Evolutionary conservation across 2,113 vertebrate species (phyloP), one percentile per base, ranked within the genome.

Genomic region (Dipodomys merriami): DNA sequence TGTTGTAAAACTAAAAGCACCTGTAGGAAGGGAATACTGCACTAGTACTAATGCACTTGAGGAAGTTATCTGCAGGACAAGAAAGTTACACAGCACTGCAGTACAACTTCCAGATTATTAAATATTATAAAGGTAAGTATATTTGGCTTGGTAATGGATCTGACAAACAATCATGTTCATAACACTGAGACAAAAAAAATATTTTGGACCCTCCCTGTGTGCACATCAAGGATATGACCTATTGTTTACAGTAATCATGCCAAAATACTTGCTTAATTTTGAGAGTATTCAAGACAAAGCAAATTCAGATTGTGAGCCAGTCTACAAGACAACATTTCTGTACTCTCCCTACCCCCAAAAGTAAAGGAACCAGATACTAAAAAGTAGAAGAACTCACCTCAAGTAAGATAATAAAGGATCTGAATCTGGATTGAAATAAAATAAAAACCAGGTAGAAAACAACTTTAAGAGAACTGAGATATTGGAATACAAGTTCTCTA

Each of bases 21-120:
- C 22, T 74, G 33, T 84, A 62, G 44, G 12, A 94, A 22, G 1
- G 62, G 2, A 11, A n/a, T 33, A 27, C 57, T 19, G 12, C 1
- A 0, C 6, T 60, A 44, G 64, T 72, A 4, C 8, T 1, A 23
- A 4, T 62, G 19, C 2, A 78, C 0, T 23, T 9, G 22, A 78
- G 18, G 4, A 65, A 22, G 6, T 4, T 82, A 1, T 5, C 33
- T 5, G 11, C 6, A 53, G 16, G 57, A 13, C 62, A n/a, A 22
- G n/a, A 27, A 9, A 19, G 19, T 62, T 62, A 25, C 25, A 23
- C 8, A 23, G 64, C 8, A 8, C 10, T 67, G 65, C 7, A 67
- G 25, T 25, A 64, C 7, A 86, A 12, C 65, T 49, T 30, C 0
- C 9, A 79, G n/a, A 82, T 27, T 18, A 23, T 30, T 86, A 53